A percentile compares a stretch with the other conserved stretches of the same genome.
Evolutionary conservation across 2,113 vertebrate genomes (phyloP).

Genomic region (Siniperca chuatsi): DNA sequence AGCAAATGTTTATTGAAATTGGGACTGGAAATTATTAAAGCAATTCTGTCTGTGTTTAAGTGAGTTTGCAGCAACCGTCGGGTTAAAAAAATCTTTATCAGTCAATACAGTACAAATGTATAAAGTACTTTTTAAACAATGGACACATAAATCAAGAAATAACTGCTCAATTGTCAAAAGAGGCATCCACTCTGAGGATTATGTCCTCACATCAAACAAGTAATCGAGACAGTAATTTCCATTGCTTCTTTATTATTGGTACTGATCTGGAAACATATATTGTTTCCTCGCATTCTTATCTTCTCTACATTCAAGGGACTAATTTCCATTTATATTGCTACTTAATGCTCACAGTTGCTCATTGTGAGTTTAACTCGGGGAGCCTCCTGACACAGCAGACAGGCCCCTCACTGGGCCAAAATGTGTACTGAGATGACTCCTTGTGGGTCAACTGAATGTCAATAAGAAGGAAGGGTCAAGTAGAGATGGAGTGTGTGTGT

Average conservation of each 20-base stretch:
- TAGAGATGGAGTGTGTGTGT: neutral
- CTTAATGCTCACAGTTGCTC: slow-evolving; percentile 51
- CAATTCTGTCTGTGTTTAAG: neutral
- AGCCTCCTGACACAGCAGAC: slow-evolving; percentile 52
- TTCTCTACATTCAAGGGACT: slow-evolving; percentile 58
- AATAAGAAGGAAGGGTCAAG: neutral
- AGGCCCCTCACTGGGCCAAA: slow-evolving; percentile 21
- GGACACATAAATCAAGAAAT: slow-evolving; percentile 10
- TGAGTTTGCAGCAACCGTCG: neutral
- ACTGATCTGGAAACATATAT: slow-evolving; percentile 59
- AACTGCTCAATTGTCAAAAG: neutral
- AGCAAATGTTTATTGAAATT: neutral
- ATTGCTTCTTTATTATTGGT: slow-evolving; percentile 37
- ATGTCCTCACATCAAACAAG: slow-evolving; percentile 18
- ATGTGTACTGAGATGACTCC: slow-evolving; percentile 35
- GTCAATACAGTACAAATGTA: neutral
- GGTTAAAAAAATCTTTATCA: neutral
- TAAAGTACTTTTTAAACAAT: neutral
- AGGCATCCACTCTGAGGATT: slow-evolving; percentile 20
- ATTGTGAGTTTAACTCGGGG: slow-evolving; percentile 56
- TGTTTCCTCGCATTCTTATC: slow-evolving; percentile 67
- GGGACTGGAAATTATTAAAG: neutral
- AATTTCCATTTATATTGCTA: slow-evolving; percentile 84
- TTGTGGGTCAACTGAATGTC: slow-evolving; percentile 41
- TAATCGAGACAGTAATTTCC: slow-evolving; percentile 40